phyloP scores from a whole-genome alignment of 1,140 invertebrate species.

The Sminthurides bifidus region DNA sequence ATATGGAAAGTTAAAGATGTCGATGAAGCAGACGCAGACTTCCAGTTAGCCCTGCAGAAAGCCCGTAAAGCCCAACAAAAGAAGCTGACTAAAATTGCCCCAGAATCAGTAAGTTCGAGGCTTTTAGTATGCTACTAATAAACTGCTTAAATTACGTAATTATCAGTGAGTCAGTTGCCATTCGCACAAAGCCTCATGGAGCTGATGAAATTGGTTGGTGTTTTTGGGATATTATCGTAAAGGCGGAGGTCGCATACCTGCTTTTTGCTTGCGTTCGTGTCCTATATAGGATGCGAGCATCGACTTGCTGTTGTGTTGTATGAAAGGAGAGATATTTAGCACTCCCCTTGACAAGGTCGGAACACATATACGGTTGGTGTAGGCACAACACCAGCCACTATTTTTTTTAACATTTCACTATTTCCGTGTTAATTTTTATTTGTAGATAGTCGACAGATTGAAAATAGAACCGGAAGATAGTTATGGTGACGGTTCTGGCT shows the following conservation, averaged over 20 bases:
- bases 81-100: constrained; percentile 18
- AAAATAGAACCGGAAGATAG: constrained; percentile 9
- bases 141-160: too few species aligned
- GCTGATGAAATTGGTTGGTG: too few species aligned
- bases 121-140: too few species aligned
- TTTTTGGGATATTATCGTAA: too few species aligned
- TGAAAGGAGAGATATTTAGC: constrained; percentile 24
- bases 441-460: constrained; percentile 1
- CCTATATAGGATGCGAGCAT: neutral
- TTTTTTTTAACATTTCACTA: constrained; percentile 6
- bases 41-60: constrained; percentile 62
- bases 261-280: too few species aligned
- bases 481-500: constrained; percentile 15
- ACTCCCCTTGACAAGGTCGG: constrained; percentile 24
- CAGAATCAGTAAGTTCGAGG: too few species aligned
- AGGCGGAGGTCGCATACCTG: too few species aligned
- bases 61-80: constrained; percentile 57
- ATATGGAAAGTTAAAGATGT: constrained; percentile 47
- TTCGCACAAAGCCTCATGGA: too few species aligned
- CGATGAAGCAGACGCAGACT: constrained; percentile 63
- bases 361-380: constrained; percentile 20
- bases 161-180: too few species aligned
- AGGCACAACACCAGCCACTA: constrained; percentile 15
- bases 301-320: constrained; percentile 9
- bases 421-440: neutral